Evolutionary conservation across 1,140 invertebrate species (phyloP), one percentile per base, ranked within the genome.

Genomic region (Trichonephila inaurata): DNA sequence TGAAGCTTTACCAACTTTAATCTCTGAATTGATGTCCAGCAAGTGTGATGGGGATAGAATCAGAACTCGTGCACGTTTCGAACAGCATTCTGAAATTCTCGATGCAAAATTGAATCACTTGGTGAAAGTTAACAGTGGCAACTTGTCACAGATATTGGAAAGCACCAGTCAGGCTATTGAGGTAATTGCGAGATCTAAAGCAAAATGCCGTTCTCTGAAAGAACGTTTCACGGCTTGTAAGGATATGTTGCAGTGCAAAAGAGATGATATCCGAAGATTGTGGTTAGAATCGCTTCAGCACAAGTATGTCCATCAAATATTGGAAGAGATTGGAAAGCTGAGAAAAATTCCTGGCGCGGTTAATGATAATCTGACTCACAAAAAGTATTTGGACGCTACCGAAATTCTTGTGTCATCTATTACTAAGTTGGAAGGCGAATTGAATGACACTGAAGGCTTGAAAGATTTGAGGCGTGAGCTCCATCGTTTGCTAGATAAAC

Each of bases 241-340:
- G 95, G 97, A 97, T 24, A 96, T 99, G 61, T 96, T 99, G 72
- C 97, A 98, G 93, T 98, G 98, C 96, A 97, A 98, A 94, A 96
- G 98, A 83, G 98, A 99, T 95, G 99, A 99, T 95, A 96, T 99
- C 66, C 97, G 98, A 95, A 98, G 98, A 95, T 96, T 99, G 90
- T 99, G 98, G 98, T 96, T 98, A 0, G 98, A 99, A 96, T 98
- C 98, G 5, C 97, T 99, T 24, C 98, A 99, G 95, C 98, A 99
- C 95, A 98, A 98, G 95, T 97, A 99, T 95, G 97, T 98, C 91
- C 96, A 99, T 40, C 96, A 98, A 94, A 97, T 99, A 95, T 96
- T 99, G 62, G 98, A 98, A 95, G 97, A 99, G 96, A 98, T 99
- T 28, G 81, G 60, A 16, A 61, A 58, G 58, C 96, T 98, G 81